These are phyloP conservation scores for Montifringilla adamsi DNA, from an alignment of 2,113 vertebrate genomes.

Conservation along the genomic window DNA sequence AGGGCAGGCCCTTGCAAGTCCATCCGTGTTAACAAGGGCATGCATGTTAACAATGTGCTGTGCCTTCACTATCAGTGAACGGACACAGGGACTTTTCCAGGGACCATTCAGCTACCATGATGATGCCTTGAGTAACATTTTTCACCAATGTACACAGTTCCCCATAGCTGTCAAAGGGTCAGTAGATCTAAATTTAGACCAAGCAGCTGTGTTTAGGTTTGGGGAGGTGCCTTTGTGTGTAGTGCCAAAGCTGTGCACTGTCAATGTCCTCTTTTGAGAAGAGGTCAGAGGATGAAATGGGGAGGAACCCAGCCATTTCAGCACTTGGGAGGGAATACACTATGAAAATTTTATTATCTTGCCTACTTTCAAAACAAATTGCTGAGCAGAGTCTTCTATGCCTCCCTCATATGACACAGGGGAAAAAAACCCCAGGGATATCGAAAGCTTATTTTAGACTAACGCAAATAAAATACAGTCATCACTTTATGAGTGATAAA, in stretches of 20 bases:
- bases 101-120: background rate
- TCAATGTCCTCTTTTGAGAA: background rate
- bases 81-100: background rate
- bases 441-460: background rate
- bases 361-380: background rate
- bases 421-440: background rate
- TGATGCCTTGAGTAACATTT: background rate
- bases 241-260: background rate
- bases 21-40: background rate
- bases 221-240: background rate
- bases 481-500: background rate
- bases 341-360: background rate
- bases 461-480: background rate
- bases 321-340: background rate
- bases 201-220: constrained; percentile 22
- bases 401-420: background rate
- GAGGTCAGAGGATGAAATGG: background rate
- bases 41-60: background rate
- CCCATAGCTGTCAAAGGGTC: constrained; percentile 14
- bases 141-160: background rate
- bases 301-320: background rate
- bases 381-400: background rate
- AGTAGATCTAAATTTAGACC: constrained; percentile 32
- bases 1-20: background rate
- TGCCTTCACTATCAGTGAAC: background rate